Conservation (phyloP, 2,888 invertebrate species). For the Drosophila pseudotalamancana region DNA sequence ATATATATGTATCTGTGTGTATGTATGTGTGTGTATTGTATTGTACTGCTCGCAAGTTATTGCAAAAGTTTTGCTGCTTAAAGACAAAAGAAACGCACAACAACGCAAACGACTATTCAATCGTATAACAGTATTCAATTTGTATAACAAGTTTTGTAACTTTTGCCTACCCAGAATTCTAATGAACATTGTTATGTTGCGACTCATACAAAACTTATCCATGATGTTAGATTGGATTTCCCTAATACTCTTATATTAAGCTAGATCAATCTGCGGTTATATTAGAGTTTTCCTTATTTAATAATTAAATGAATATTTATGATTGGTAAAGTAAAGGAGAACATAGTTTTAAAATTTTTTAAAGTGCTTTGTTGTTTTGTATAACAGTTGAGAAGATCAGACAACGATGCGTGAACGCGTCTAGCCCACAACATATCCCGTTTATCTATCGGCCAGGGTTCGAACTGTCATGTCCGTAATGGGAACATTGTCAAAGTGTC, state of each 20-base stretch:
- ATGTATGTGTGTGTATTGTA: not conserved
- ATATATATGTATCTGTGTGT: constrained; percentile 6
- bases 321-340: too few relatives aligned
- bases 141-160: constrained; percentile 1
- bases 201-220: not conserved
- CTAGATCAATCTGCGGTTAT: not conserved
- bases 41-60: constrained; percentile 28
- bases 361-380: not conserved
- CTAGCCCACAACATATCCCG: not conserved
- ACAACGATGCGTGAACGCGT: not conserved
- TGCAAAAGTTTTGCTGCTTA: constrained; percentile 48
- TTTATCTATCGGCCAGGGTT: constrained; percentile 5
- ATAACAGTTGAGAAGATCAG: constrained; percentile 4
- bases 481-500: constrained; percentile 52
- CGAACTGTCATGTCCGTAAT: constrained; percentile 37
- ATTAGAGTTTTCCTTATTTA: not conserved
- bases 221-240: not conserved
- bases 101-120: not conserved
- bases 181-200: not conserved
- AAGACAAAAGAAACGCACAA: constrained; percentile 23
- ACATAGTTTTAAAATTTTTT: too few relatives aligned
- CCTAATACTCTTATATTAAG: not conserved
- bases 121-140: constrained; percentile 6
- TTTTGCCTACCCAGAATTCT: not conserved
- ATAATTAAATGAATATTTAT: too few relatives aligned